phyloP scores from a whole-genome alignment of 2,888 invertebrate species.

The Exocentrus adspersus region DNA sequence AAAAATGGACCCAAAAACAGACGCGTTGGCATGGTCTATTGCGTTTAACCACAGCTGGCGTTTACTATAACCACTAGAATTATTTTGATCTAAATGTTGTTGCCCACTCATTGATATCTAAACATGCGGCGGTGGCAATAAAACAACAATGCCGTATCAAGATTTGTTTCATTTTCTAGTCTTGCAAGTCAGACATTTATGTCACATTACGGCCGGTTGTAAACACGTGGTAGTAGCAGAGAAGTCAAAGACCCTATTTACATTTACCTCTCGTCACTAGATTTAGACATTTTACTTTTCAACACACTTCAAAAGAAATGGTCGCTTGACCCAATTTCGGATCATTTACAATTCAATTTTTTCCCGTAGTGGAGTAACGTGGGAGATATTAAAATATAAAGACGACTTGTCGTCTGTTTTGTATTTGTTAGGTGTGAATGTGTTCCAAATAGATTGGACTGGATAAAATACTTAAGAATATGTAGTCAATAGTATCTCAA shows the following conservation, averaged over 20 bases:
- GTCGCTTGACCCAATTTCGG: slow-evolving; percentile 4
- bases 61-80: not conserved
- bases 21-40: too few relatives aligned
- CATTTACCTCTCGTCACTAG: slow-evolving; percentile 13
- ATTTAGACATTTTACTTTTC: slow-evolving; percentile 7
- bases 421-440: too few relatives aligned
- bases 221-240: slow-evolving; percentile 13
- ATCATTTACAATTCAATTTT: slow-evolving; percentile 3
- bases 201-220: slow-evolving; percentile 5
- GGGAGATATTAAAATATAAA: not conserved
- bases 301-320: slow-evolving; percentile 1
- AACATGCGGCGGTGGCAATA: not conserved
- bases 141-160: slow-evolving; percentile 4
- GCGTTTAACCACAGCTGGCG: too few relatives aligned
- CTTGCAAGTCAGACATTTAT: slow-evolving; percentile 5
- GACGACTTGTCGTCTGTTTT: too few relatives aligned
- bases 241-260: slow-evolving; percentile 22
- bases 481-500: too few relatives aligned
- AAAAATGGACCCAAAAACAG: too few relatives aligned
- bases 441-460: too few relatives aligned
- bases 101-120: not conserved
- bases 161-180: slow-evolving; percentile 8
- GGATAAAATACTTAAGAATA: too few relatives aligned
- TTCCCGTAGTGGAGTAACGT: not conserved
- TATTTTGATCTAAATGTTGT: not conserved